Percentiles rank a stretch among this genome's conserved stretches.
These are phyloP conservation scores for Callinectes sapidus DNA, from an alignment of 2,888 invertebrate genomes.

Conservation along the genomic window DNA sequence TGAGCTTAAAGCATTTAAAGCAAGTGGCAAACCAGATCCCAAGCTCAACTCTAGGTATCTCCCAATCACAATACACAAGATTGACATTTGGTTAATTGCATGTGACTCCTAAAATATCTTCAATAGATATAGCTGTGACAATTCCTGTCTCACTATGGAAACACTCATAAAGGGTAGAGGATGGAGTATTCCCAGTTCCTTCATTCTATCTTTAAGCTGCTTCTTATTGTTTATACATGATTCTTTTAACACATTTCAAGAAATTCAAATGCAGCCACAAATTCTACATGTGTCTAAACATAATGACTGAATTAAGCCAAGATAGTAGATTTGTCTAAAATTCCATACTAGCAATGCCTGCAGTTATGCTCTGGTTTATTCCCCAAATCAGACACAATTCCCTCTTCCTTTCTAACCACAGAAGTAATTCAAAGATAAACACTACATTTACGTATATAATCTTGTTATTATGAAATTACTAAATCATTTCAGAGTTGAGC, in stretches of 20 bases:
- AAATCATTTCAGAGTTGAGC: neutral
- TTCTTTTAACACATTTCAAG: no score
- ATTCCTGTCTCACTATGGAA: no score
- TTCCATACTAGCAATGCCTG: neutral
- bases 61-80: neutral
- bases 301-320: neutral
- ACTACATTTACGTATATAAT: neutral
- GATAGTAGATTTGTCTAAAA: neutral
- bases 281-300: neutral
- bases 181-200: no score
- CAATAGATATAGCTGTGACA: no score
- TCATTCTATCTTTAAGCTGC: no score
- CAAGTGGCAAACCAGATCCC: conserved; percentile 18
- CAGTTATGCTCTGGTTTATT: neutral
- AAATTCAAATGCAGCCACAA: neutral
- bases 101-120: neutral
- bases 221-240: no score
- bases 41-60: conserved; percentile 5
- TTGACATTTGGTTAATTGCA: neutral
- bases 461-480: neutral
- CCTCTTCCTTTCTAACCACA: neutral
- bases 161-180: no score
- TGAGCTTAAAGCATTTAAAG: neutral
- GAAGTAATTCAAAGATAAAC: neutral
- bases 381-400: neutral